phyloP scores from a whole-genome alignment of 2,797 vertebrate genomes.

The Craterocephalus amniculus region DNA sequence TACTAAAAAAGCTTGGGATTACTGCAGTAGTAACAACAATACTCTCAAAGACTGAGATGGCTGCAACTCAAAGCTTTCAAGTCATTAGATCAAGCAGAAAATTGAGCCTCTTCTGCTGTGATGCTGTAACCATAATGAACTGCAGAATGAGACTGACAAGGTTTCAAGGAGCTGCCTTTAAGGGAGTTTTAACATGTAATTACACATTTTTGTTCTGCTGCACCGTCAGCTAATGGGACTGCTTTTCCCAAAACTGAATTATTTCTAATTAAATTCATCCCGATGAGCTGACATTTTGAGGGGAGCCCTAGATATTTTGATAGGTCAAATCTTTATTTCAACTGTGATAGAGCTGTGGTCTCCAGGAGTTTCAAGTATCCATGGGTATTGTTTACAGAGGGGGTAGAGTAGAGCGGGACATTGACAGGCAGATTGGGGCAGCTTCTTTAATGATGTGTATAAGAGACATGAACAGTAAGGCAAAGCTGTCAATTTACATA shows the following conservation, averaged over 20 bases:
- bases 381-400: neutral
- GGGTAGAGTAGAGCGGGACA: no score
- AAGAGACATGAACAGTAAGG: no score
- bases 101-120: conserved; percentile 23
- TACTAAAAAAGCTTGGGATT: neutral
- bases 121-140: conserved; percentile 23
- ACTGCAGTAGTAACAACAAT: conserved; percentile 4
- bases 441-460: no score
- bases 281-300: neutral
- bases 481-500: no score
- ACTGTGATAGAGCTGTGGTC: neutral
- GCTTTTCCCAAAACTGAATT: neutral
- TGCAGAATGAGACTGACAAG: conserved; percentile 29
- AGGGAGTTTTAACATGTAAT: conserved; percentile 11
- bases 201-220: neutral
- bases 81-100: conserved; percentile 37
- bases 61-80: conserved; percentile 29
- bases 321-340: neutral
- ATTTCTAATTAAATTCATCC: neutral
- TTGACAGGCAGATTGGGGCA: no score
- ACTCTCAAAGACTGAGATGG: conserved; percentile 22
- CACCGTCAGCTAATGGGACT: neutral
- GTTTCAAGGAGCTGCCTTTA: conserved; percentile 9
- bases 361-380: neutral
- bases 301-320: neutral